phyloP scores from a whole-genome alignment of 2,888 invertebrate genomes.

The Cepaea hortensis region DNA sequence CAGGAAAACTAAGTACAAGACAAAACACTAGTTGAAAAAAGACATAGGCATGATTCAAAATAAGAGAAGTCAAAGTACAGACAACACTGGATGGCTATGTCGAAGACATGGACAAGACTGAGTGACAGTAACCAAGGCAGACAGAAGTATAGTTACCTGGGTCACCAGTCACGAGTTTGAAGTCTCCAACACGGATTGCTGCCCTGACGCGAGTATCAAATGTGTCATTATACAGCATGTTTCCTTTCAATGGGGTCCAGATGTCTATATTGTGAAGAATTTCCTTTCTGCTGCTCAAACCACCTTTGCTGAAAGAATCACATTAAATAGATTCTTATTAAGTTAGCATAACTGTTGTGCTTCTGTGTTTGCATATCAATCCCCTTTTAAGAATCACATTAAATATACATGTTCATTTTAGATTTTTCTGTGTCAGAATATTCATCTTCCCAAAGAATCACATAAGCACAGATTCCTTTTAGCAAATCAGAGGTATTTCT shows the following conservation, averaged over 20 bases:
- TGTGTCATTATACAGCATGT: slow-evolving; percentile 54
- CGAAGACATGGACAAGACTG: neutral
- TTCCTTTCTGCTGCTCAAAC: slow-evolving; percentile 62
- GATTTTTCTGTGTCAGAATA: too few species aligned
- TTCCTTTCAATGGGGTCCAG: slow-evolving; percentile 55
- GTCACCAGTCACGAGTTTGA: slow-evolving; percentile 73
- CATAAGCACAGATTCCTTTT: neutral
- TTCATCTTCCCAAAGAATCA: neutral
- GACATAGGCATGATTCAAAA: too few species aligned
- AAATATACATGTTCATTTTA: too few species aligned
- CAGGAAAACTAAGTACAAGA: too few species aligned
- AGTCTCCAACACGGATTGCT: slow-evolving; percentile 70
- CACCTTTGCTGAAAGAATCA: slow-evolving; percentile 53
- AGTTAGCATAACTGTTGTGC: neutral
- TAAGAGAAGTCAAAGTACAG: too few species aligned
- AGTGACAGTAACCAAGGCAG: neutral
- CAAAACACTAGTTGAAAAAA: too few species aligned
- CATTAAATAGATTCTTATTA: too few species aligned
- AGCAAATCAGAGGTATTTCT: neutral
- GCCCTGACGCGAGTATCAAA: slow-evolving; percentile 70
- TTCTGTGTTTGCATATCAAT: neutral
- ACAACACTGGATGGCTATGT: neutral
- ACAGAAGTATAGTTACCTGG: slow-evolving; percentile 62
- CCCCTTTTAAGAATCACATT: neutral
- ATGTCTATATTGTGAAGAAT: slow-evolving; percentile 89